Percentiles rank a stretch among this genome's conserved stretches.
These are phyloP conservation scores for mouse (Mus musculus) DNA, from an alignment of 2,113 vertebrate genomes.

Conservation along the genomic window DNA sequence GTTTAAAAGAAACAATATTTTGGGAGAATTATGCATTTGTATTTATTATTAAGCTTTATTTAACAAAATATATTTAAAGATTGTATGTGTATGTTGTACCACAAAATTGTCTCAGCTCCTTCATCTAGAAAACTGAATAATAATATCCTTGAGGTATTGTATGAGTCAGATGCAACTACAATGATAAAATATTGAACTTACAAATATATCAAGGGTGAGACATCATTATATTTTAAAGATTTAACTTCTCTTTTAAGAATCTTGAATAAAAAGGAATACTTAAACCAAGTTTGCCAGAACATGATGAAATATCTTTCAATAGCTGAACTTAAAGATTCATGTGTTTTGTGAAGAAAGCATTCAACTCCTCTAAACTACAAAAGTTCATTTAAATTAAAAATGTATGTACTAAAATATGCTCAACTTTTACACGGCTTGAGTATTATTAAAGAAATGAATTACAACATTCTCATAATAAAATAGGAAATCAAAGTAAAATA, in stretches of 20 bases:
- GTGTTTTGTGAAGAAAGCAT: not conserved
- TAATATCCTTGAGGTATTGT: not conserved
- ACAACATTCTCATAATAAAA: not conserved
- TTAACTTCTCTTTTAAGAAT: not conserved
- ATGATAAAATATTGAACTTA: slow-evolving; percentile 34
- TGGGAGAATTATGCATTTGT: not conserved
- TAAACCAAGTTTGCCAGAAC: not conserved
- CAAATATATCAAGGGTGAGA: not conserved
- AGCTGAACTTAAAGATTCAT: slow-evolving; percentile 24
- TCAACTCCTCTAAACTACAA: slow-evolving; percentile 12
- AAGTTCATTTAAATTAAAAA: slow-evolving; percentile 44
- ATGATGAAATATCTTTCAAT: not conserved
- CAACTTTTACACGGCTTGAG: not conserved
- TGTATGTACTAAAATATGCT: not conserved
- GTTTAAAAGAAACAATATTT: not conserved
- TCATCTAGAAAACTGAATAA: not conserved
- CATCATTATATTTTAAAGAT: not conserved
- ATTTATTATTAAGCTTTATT: not conserved
- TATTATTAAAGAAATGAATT: slow-evolving; percentile 53
- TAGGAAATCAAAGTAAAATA: slow-evolving; percentile 48
- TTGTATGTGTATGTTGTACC: not conserved
- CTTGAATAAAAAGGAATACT: not conserved
- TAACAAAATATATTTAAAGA: not conserved
- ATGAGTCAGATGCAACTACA: slow-evolving; percentile 9
- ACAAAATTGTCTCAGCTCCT: not conserved